Evolutionary conservation across 1,140 invertebrate species (phyloP).

Genomic region (Coboldia fuscipes): DNA sequence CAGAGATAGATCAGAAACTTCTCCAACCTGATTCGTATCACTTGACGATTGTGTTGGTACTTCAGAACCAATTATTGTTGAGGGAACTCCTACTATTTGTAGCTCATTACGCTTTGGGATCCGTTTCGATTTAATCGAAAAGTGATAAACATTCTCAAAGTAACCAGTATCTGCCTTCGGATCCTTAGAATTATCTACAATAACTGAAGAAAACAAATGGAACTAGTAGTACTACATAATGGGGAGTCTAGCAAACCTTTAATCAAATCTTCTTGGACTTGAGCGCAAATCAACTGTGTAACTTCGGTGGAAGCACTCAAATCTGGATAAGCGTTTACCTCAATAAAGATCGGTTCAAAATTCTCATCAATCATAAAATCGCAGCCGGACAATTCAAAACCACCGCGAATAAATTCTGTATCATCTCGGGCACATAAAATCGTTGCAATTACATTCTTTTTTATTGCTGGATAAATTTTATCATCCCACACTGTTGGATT

Average conservation of each 20-base stretch:
- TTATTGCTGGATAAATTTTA: constrained; percentile 1
- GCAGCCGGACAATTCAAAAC: not conserved
- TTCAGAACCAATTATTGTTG: too few relatives aligned
- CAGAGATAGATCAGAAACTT: too few relatives aligned
- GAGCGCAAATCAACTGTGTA: constrained; percentile 52
- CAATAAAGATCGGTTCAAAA: not conserved
- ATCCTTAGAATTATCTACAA: constrained; percentile 29
- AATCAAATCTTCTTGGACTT: constrained; percentile 58
- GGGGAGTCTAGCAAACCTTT: constrained; percentile 40
- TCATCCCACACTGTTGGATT: not conserved
- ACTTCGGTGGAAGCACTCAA: constrained; percentile 56
- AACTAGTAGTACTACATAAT: not conserved
- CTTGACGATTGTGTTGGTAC: too few relatives aligned
- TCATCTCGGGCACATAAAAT: not conserved
- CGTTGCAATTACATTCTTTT: not conserved
- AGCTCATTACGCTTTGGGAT: too few relatives aligned
- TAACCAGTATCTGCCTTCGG: constrained; percentile 25
- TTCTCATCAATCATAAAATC: constrained; percentile 1
- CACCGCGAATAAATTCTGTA: not conserved
- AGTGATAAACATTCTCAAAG: too few relatives aligned
- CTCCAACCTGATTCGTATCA: too few relatives aligned
- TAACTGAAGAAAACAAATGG: constrained; percentile 11
- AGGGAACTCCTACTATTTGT: too few relatives aligned
- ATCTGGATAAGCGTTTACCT: constrained; percentile 10
- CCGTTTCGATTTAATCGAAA: too few relatives aligned